These are phyloP conservation scores for Simalia tracyae DNA, from an alignment of 2,797 vertebrate genomes.

Conservation along the genomic window DNA sequence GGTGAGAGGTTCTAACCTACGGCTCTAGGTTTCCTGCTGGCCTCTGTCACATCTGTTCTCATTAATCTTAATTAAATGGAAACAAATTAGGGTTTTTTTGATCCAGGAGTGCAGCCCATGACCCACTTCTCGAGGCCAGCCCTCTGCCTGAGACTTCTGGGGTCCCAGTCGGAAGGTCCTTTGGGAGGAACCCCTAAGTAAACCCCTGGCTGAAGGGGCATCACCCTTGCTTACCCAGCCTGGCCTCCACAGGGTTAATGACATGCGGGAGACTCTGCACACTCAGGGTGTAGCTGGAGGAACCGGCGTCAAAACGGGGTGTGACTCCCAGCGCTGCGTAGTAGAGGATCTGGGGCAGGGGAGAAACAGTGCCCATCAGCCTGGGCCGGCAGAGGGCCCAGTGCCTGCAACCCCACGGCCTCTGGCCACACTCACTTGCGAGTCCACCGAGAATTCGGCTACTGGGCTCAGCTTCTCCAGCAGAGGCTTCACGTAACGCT, in stretches of 20 bases:
- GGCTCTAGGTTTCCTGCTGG: neutral
- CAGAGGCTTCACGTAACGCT: conserved; percentile 85
- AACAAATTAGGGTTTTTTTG: neutral
- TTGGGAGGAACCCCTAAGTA: neutral
- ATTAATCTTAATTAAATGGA: neutral
- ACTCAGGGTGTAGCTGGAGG: conserved; percentile 83
- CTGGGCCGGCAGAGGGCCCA: neutral
- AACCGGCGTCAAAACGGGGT: conserved; percentile 85
- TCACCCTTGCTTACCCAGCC: conserved; percentile 80
- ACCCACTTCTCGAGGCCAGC: neutral
- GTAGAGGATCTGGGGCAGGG: conserved; percentile 83
- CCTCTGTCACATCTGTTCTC: neutral
- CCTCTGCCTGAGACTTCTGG: neutral
- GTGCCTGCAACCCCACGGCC: neutral
- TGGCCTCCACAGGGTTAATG: conserved; percentile 96
- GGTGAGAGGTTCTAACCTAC: neutral
- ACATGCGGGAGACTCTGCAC: conserved; percentile 91
- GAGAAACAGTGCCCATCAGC: neutral
- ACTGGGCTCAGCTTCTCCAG: conserved; percentile 83
- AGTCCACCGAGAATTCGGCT: conserved; percentile 95
- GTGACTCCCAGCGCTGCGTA: conserved; percentile 91
- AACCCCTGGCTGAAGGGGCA: rapidly evolving
- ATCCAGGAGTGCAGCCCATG: neutral
- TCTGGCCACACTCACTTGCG: conserved; percentile 80
- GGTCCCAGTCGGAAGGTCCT: neutral